Evolutionary conservation across 2,888 invertebrate species (phyloP).

Genomic region (Chrysopilus asiliformis): DNA sequence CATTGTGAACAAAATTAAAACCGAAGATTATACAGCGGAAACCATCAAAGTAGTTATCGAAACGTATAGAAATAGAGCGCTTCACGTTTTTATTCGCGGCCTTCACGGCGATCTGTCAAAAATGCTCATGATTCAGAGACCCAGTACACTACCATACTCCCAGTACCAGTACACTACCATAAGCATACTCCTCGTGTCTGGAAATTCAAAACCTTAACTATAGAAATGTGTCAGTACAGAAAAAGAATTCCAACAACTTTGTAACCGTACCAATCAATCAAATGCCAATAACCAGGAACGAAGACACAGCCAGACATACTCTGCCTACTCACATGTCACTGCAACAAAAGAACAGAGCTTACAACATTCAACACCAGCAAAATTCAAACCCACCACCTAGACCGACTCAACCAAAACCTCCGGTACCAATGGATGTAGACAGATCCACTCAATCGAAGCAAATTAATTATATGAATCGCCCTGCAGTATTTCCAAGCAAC

Average conservation of each 20-base stretch:
- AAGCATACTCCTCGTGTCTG: constrained; percentile 5
- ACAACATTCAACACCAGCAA: constrained; percentile 5
- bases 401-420: neutral
- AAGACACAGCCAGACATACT: neutral
- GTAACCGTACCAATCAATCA: constrained; percentile 7
- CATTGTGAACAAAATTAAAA: constrained; percentile 7
- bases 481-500: too few relatives aligned
- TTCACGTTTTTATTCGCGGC: constrained; percentile 5
- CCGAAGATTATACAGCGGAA: constrained; percentile 2
- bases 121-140: constrained; percentile 5
- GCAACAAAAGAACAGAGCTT: neutral
- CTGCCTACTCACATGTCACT: neutral
- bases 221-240: constrained; percentile 4
- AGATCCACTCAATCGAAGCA: neutral
- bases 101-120: constrained; percentile 8
- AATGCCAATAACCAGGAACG: neutral
- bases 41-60: constrained; percentile 5
- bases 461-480: neutral
- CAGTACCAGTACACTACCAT: too few relatives aligned
- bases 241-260: neutral
- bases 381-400: neutral
- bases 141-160: constrained; percentile 6
- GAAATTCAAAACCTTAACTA: constrained; percentile 7
- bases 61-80: constrained; percentile 6
- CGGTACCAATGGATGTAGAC: constrained; percentile 4